Evolutionary conservation across 2,797 vertebrate species (phyloP), one percentile per base, ranked within the genome.

Genomic region (Pseudomugil gertrudae): DNA sequence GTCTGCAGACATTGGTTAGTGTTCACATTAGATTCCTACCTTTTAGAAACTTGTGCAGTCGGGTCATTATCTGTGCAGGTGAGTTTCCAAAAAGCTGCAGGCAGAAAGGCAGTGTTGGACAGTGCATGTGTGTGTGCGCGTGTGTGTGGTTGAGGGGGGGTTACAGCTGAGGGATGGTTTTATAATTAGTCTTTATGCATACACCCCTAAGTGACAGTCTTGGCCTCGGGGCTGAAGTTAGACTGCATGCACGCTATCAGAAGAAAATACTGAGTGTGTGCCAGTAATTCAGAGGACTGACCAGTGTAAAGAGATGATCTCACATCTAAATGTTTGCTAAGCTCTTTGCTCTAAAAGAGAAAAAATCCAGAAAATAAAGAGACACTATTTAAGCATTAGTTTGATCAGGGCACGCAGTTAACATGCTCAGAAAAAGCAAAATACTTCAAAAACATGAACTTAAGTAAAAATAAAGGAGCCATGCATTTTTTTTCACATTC

Each of bases 11-110:
- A 13, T 36, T 2, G 35, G 35, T 36, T 13, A 23, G 17, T n/a
- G 73, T 78, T 36, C 66, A 61, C 21, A n/a, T 57, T 69, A 65
- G 66, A 66, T 50, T 54, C 40, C 26, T 57, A 3, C n/a, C 6
- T 48, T 52, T 63, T n/a, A 38, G 21, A 21, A 9, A 9, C 30
- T 86, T 78, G 68, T 83, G 74, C 38, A 58, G 60, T 68, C 5
- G 63, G 85, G 84, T 79, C 88, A 79, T 89, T 84, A 89, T 81
- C 83, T 77, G 72, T 68, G 76, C 84, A 92, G 91, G 88, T 93
- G 89, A 78, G 45, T 63, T 76, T n/a, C 77, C 23, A 8, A 72
- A 57, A 58, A 57, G 61, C 35, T 80, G 56, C 52, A 21, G 51
- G 57, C 62, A n/a, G 58, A 35, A 19, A 32, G 38, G 26, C 23